Base-by-base conservation (phyloP, 2,797 vertebrate genomes). In the Rhinatrema bivittatum region DNA sequence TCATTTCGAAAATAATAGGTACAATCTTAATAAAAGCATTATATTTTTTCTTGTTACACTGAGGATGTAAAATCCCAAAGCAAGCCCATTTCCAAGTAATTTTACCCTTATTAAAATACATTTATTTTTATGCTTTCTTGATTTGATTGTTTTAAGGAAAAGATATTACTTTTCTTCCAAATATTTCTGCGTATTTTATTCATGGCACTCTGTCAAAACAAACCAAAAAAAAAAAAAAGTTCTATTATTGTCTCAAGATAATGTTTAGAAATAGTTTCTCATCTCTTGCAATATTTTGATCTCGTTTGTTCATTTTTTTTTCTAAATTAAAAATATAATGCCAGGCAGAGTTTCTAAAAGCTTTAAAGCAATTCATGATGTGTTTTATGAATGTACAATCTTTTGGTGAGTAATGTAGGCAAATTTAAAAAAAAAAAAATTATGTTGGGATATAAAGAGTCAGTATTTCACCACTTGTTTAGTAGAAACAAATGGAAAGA, bases 11-110 rank as follows among this genome's bases (percentile, higher is more conserved):
- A 79, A 84, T 79, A 80, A 86, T 80, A 66, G 72, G 70, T 64
- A 29, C 71, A 75, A 74, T 73, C 69, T 82, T 84, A 84, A 82
- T 76, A 85, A 85, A 82, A 78, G 40, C 65, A 78, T 78, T 79
- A 78, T 81, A 62, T 39, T 75, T 25, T 24, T 29, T 34, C 18
- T 79, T 84, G n/a, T 81, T 78, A 66, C 60, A 67, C 50, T 11
- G 65, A 80, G 76, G 72, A 78, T 72, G 59, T 68, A 83, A 79
- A 81, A 84, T 78, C 77, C 81, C 76, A 84, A 84, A 86, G 82
- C 83, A 77, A 86, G 85, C 74, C 82, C 81, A 78, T 86, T 86
- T 86, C 81, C 78, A 82, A 81, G 78, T 80, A 79, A 84, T 86
- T 84, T 81, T 80, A 56, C 62, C 68, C 81, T 84, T 84, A 85